phyloP scores from a whole-genome alignment of 1,140 invertebrate genomes.

The Spodoptera frugiperda region DNA sequence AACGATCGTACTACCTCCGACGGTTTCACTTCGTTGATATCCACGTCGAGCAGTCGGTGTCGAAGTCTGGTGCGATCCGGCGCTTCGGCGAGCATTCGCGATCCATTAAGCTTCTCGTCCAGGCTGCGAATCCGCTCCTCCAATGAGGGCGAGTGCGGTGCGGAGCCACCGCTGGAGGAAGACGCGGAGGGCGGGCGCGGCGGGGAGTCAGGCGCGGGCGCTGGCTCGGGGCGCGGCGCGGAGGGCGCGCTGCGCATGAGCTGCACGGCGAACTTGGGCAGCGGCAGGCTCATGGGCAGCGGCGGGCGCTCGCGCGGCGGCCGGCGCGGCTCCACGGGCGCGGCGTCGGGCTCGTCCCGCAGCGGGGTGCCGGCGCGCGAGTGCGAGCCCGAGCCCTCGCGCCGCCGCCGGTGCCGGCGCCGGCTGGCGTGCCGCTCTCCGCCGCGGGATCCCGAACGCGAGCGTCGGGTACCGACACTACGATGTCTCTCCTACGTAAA shows the following conservation, averaged over 20 bases:
- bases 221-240: constrained; percentile 81
- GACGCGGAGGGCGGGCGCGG: constrained; percentile 85
- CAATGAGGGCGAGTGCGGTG: constrained; percentile 88
- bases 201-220: constrained; percentile 73
- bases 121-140: constrained; percentile 95
- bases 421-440: constrained; percentile 63
- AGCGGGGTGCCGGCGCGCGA: constrained; percentile 93
- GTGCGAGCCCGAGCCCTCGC: constrained; percentile 75
- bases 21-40: constrained; percentile 93
- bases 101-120: constrained; percentile 96
- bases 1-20: constrained; percentile 97
- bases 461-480: constrained; percentile 68
- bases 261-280: constrained; percentile 94
- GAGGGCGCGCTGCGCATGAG: constrained; percentile 81
- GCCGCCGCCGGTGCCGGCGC: constrained; percentile 69
- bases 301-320: constrained; percentile 87
- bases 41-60: constrained; percentile 90
- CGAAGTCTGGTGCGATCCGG: constrained; percentile 87
- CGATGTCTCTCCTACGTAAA: constrained; percentile 73
- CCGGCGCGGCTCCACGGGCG: constrained; percentile 90
- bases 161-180: constrained; percentile 87
- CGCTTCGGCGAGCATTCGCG: constrained; percentile 85
- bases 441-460: constrained; percentile 72
- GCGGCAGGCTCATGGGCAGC: constrained; percentile 91
- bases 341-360: constrained; percentile 94